Base-by-base conservation (phyloP, 92 coral and sea anemone species). In the Palythoa caribaeorum region DNA sequence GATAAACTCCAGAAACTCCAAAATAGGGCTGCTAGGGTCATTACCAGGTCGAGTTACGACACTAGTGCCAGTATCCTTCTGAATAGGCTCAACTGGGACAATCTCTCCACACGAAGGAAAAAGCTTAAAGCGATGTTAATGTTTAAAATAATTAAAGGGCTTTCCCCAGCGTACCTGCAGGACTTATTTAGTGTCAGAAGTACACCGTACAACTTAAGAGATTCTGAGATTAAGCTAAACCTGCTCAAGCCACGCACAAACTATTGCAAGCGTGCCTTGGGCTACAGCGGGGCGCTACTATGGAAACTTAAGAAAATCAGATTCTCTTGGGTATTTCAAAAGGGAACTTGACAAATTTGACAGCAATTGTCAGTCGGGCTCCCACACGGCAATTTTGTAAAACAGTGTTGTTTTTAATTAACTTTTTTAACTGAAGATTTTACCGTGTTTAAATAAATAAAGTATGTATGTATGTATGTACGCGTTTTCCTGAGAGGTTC, bases 311-410 rank as follows among this genome's bases (percentile, higher is more conserved):
- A 3, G 76, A 1, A 36, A 16, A 8, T 28, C 76, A 15, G 5
- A 16, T 6, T 36, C 76, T 6, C 48, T 38, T 38, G 10, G 38
- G 28, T 2, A 36, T 5, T 71, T 68, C 19, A 68, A 71, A 13
- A 38, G 28, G 76, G 50, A 71, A 35, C 6, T 71, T 71, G 48
- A 38, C 19, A 35, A 35, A 71, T 35, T 53, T 53, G 1, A 1
- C 14, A 52, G 76, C 9, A 16, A 35, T 71, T 71, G 7, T 36
- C 48, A 37, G n/a, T 16, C 76, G 19, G 28, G 48, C 76, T 71
- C 76, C 76, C 76, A 71, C 76, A 71, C 48, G 76, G 76, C 76
- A 71, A 71, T 16, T 48, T 35, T 71, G 76, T 71, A 71, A 71
- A 71, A 16, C 76, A 71, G 76, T 71, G 8, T 53, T 53, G 55